Evolutionary conservation across 1,140 invertebrate species (phyloP), one percentile per base, ranked within the genome.

Genomic region (Camponotus floridanus): DNA sequence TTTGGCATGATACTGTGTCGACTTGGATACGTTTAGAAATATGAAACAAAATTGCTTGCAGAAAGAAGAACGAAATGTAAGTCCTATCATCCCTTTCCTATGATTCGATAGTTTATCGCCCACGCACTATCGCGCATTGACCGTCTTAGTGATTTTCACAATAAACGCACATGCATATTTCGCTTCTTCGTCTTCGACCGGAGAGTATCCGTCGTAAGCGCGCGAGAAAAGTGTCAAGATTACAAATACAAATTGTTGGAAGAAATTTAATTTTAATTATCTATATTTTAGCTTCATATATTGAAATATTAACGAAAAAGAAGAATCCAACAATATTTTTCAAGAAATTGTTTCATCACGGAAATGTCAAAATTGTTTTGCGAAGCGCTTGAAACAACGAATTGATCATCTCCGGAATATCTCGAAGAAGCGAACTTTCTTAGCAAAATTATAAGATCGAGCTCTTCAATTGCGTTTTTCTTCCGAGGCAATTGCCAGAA

Each of bases 1-100:
- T 93, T 93, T 93, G 92, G 92, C 92, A 93, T 93, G 91, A 90
- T 91, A 92, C 86, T 79, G 87, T 89, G 55, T 76, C 70, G 78
- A 89, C 84, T 86, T 89, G 36, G 42, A 74, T 89, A 89, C 70
- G 81, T 86, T 86, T 65, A 51, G 21, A 81, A 62, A 85, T 88
- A 65, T 76, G 76, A 86, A 83, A 89, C 79, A 86, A 86, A 71
- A 65, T 55, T 42, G 45, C 36, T 48, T 76, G 48, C 65, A 78
- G 68, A 78, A 62, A 86, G 67, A 88, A 84, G 85, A 62, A 86
- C 21, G n/a, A 42, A 70, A 31, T 39, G 61, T 55, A 55, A 31
- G 18, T 73, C 55, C n/a, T 26, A 55, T 73, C 26, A 21, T 36
- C 36, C 15, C 18, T 9, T 55, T 31, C 36, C 51, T 73, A 73